These are phyloP conservation scores for Ypsolopha sequella DNA, from an alignment of 2,888 invertebrate species.

Conservation along the genomic window DNA sequence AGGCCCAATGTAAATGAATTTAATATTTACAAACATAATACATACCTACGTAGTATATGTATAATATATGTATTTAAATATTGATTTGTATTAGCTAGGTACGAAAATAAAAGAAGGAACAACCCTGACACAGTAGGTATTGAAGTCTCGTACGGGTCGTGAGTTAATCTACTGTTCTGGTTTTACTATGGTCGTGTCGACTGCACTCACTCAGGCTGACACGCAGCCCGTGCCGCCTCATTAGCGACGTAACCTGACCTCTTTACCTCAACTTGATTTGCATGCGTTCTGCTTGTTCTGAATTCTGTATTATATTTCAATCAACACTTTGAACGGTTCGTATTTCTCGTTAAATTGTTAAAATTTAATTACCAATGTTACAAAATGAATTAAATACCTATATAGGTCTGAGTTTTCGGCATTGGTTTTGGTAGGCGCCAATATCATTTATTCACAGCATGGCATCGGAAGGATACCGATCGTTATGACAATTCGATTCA, in stretches of 20 bases:
- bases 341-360: neutral
- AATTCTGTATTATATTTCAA: slow-evolving; percentile 13
- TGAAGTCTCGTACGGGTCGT: no score
- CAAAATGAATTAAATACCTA: slow-evolving; percentile 5
- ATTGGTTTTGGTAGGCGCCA: slow-evolving; percentile 12
- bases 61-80: no score
- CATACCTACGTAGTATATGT: no score
- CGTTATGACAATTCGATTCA: slow-evolving; percentile 2
- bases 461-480: slow-evolving; percentile 18
- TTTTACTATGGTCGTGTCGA: no score
- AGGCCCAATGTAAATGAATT: no score
- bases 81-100: no score
- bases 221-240: slow-evolving; percentile 45
- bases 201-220: slow-evolving; percentile 32
- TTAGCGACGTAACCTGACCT: slow-evolving; percentile 37
- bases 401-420: no score
- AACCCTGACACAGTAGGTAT: no score
- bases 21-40: no score
- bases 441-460: slow-evolving; percentile 17
- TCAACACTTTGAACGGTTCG: neutral
- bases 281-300: neutral
- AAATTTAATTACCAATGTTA: slow-evolving; percentile 6
- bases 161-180: no score
- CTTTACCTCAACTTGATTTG: slow-evolving; percentile 3
- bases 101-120: no score